These are phyloP conservation scores for Propithecus deckenii DNA, from an alignment of 2,797 vertebrate genomes.

Conservation along the genomic window DNA sequence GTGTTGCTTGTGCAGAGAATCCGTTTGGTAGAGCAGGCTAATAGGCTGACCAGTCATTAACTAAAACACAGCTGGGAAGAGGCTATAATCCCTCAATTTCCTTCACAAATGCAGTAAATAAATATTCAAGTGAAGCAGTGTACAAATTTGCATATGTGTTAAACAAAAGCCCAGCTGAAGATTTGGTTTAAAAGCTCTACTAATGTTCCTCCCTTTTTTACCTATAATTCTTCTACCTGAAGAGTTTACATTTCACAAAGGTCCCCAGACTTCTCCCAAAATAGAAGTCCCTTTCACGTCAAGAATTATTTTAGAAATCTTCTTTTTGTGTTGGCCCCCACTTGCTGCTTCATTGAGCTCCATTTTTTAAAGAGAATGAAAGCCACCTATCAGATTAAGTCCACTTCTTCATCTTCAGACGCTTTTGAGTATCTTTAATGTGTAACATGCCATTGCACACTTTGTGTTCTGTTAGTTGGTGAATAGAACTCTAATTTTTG, in stretches of 20 bases:
- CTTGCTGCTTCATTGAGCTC: background rate
- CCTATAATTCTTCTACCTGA: constrained; percentile 76
- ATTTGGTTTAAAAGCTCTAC: constrained; percentile 71
- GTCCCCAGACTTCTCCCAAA: constrained; percentile 24
- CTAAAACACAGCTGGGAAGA: constrained; percentile 83
- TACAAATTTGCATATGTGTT: constrained; percentile 79
- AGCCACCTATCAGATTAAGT: constrained; percentile 17
- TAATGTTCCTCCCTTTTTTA: constrained; percentile 57
- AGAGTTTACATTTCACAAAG: constrained; percentile 20
- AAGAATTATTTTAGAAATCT: constrained; percentile 46
- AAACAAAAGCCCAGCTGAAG: constrained; percentile 83
- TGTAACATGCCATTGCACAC: background rate
- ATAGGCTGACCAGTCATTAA: constrained; percentile 82
- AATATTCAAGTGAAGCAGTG: constrained; percentile 81
- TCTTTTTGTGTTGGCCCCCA: background rate
- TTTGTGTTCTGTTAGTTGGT: background rate
- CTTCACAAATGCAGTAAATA: constrained; percentile 82
- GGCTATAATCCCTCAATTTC: constrained; percentile 82
- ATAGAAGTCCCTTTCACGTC: constrained; percentile 36
- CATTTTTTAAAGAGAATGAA: constrained; percentile 34
- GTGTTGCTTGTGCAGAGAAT: constrained; percentile 76
- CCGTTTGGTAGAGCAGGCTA: constrained; percentile 74
- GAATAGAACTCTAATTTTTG: background rate
- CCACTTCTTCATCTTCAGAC: background rate
- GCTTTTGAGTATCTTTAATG: constrained; percentile 2